Evolutionary conservation across 2,113 vertebrate species (phyloP).

Genomic region (Steatornis caripensis): DNA sequence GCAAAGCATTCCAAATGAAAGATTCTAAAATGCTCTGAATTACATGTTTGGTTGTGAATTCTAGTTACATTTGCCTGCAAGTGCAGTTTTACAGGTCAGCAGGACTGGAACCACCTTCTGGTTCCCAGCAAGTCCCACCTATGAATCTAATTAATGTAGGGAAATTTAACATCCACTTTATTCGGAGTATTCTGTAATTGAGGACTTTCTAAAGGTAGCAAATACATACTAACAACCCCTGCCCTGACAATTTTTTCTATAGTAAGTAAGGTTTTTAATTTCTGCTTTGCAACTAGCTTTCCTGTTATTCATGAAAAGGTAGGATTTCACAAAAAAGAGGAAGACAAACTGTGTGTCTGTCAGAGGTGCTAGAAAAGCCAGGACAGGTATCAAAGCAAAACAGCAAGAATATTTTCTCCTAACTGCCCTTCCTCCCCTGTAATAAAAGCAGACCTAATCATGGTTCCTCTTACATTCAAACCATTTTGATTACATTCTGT

Average conservation of each 20-base stretch:
- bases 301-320: background rate
- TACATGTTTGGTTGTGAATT: background rate
- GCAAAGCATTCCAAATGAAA: background rate
- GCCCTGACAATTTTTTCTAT: background rate
- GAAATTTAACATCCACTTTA: background rate
- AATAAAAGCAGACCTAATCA: background rate
- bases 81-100: background rate
- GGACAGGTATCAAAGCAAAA: background rate
- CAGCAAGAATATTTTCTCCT: background rate
- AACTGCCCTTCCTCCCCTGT: background rate
- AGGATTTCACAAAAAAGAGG: background rate
- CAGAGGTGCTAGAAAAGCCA: background rate
- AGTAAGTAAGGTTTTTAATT: background rate
- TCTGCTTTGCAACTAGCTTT: background rate
- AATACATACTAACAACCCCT: background rate
- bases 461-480: background rate
- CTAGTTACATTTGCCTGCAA: background rate
- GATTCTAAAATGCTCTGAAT: no score
- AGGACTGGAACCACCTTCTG: background rate
- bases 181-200: background rate
- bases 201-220: background rate
- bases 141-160: background rate
- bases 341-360: background rate
- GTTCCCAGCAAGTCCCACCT: background rate
- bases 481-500: background rate